phyloP scores from a whole-genome alignment of 2,113 vertebrate genomes.

The Strix uralensis region DNA sequence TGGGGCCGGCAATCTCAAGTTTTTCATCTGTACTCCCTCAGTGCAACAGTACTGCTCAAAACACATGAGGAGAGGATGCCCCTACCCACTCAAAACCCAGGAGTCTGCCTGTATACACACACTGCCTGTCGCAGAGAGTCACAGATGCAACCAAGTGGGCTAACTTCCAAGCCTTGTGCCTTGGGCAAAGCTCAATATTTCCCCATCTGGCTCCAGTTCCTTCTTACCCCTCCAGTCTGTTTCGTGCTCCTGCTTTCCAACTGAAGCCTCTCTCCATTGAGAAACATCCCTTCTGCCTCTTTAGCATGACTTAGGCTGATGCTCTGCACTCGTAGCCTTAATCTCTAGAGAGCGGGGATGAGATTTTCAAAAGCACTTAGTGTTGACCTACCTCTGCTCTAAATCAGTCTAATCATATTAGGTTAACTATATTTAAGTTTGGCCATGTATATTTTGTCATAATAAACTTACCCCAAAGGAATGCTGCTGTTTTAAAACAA shows the following conservation, averaged over 20 bases:
- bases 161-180: neutral
- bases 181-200: neutral
- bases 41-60: neutral
- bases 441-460: slow-evolving; percentile 21
- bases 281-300: neutral
- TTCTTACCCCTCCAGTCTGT: neutral
- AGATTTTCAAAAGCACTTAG: slow-evolving; percentile 52
- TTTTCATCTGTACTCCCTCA: neutral
- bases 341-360: slow-evolving; percentile 3
- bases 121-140: neutral
- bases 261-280: neutral
- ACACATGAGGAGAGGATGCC: neutral
- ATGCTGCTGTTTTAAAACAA: slow-evolving; percentile 3
- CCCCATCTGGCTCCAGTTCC: neutral
- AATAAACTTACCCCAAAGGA: slow-evolving; percentile 46
- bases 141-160: neutral
- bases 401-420: slow-evolving; percentile 60
- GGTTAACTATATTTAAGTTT: slow-evolving; percentile 32
- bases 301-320: neutral
- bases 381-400: slow-evolving; percentile 54
- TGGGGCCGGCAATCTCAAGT: neutral
- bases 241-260: neutral
- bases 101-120: neutral
- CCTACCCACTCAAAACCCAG: neutral
- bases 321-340: neutral